These are phyloP conservation scores for Microctenopoma steveboyesi DNA, from an alignment of 2,797 vertebrate species.

Conservation along the genomic window DNA sequence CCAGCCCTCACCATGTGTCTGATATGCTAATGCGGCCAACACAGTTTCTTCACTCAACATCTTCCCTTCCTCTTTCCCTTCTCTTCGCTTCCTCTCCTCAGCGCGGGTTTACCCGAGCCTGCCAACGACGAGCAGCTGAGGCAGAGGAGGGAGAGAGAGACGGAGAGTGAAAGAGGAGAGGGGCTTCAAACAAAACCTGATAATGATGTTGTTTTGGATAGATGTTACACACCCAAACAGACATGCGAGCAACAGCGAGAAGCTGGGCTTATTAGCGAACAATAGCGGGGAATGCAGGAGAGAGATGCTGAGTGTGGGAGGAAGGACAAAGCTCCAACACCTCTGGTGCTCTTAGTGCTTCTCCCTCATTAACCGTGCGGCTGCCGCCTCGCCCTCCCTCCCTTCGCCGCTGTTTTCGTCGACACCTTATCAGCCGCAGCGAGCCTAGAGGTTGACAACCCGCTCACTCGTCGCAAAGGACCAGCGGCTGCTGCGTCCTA, in stretches of 20 bases:
- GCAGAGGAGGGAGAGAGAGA: constrained; percentile 47
- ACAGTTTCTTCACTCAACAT: constrained; percentile 70
- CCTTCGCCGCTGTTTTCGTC: not conserved
- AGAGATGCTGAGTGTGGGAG: constrained; percentile 68
- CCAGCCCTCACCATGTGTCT: constrained; percentile 82
- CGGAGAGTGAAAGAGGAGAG: constrained; percentile 40
- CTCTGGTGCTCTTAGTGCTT: constrained; percentile 44
- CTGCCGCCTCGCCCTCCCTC: constrained; percentile 14
- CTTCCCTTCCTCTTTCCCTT: constrained; percentile 58
- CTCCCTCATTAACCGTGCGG: constrained; percentile 59
- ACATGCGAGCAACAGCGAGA: constrained; percentile 67
- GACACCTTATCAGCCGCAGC: constrained; percentile 59
- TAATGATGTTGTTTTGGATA: constrained; percentile 85
- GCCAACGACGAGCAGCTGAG: constrained; percentile 77
- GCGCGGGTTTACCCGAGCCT: constrained; percentile 53
- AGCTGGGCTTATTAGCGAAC: constrained; percentile 79
- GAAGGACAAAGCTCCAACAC: constrained; percentile 62
- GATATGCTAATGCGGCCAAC: constrained; percentile 83
- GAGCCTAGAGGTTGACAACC: constrained; percentile 65
- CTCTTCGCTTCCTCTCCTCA: constrained; percentile 65
- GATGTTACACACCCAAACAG: constrained; percentile 78
- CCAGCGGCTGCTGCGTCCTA: not conserved
- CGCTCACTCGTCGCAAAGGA: constrained; percentile 24
- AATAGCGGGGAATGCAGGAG: constrained; percentile 68
- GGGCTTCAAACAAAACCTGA: constrained; percentile 78